Base-by-base conservation (phyloP, 2,797 vertebrate species). In the Phoebastria nigripes region DNA sequence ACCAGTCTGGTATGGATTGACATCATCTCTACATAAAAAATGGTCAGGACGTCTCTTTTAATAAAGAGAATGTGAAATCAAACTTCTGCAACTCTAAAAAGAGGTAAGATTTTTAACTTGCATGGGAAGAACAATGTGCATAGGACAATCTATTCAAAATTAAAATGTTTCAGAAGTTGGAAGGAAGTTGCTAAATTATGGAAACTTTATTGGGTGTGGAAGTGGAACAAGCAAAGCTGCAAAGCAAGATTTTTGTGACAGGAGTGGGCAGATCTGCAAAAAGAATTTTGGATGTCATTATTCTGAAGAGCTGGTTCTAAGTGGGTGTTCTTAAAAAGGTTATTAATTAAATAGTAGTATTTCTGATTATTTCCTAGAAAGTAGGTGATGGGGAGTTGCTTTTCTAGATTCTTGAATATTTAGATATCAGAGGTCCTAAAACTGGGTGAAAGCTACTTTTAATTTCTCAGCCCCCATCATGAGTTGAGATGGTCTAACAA, bases 51-150 rank as follows among this genome's bases (percentile, higher is more conserved):
- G 12, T 37, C 18, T 79, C 28, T 90, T 90, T 74, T 63, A 35
- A 6, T 66, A 66, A 66, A 74, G 54, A 58, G 47, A 95, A 63
- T 37, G 15, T 3, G 8, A 85, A 90, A 37, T 72, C 18, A 25
- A 61, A 33, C 11, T 37, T 62, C 66, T 59, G 9, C 56, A 77
- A 5, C n/a, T 67, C 51, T 44, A 66, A 59, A 78, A 79, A 35
- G 37, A 93, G 91, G 94, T 93, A 87, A 96, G 90, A 61, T 87
- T 78, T 95, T 82, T 87, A 73, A 73, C 19, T 67, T 90, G 25
- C 5, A 11, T 54, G 25, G 35, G 14, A 89, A 76, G 8, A 71
- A 2, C 41, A 44, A 15, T 28, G 18, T 41, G 31, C 46, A 28
- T 55, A 67, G 54, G 70, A 42, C 17, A 58, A 39, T n/a, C 20